Conservation (phyloP, 2,113 vertebrate species). For the Beaufortia kweichowensis region DNA sequence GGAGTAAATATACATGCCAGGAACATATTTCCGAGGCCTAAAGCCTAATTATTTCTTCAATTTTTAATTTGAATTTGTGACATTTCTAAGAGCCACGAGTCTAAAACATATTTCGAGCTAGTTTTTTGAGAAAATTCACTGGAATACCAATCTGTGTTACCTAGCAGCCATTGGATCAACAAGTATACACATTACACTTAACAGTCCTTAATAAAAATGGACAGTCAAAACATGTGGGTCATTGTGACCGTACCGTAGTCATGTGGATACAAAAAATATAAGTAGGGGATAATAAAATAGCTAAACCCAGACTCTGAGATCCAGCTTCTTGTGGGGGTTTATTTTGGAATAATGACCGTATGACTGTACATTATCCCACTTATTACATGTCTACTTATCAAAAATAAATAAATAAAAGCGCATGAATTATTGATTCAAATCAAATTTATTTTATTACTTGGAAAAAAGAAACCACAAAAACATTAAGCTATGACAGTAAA, state of each 20-base stretch:
- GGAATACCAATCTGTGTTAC: not conserved
- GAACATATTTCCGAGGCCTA: slow-evolving; percentile 8
- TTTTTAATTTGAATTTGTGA: not conserved
- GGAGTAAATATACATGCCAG: not conserved
- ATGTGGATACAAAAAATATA: not conserved
- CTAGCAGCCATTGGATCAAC: slow-evolving; percentile 8
- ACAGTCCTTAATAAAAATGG: slow-evolving; percentile 13
- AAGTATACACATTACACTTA: not conserved
- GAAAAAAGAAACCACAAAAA: no score
- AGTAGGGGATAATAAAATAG: not conserved
- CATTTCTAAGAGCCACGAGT: not conserved
- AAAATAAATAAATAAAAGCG: no score
- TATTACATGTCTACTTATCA: no score
- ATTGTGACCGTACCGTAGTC: not conserved
- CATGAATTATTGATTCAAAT: no score
- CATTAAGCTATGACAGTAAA: no score
- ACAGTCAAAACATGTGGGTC: slow-evolving; percentile 12
- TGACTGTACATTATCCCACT: no score
- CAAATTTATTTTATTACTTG: no score
- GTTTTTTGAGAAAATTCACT: not conserved
- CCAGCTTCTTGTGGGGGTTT: no score
- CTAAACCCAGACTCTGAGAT: no score
- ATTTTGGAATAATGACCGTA: no score
- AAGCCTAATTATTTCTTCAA: not conserved
- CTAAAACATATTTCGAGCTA: not conserved